Percentiles rank a stretch among this genome's conserved stretches.
These are phyloP conservation scores for Mus minutoides DNA, from an alignment of 2,797 vertebrate genomes.

Conservation along the genomic window DNA sequence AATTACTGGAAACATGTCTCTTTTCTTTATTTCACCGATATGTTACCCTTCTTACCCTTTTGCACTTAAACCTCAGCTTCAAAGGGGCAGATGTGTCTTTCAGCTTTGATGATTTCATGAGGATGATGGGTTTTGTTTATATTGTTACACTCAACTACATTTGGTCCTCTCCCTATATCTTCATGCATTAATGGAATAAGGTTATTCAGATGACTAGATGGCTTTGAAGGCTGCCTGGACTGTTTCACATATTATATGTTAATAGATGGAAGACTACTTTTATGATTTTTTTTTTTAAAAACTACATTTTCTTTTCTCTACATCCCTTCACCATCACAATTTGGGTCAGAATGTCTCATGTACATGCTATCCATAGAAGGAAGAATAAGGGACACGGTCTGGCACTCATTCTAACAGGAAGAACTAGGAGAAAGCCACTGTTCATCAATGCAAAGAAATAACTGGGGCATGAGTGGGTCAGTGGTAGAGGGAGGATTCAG, in stretches of 20 bases:
- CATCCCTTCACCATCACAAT: background rate
- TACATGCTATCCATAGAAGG: background rate
- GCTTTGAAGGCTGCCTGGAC: background rate
- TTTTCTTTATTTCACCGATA: slow-evolving; percentile 78
- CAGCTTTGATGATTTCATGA: slow-evolving; percentile 69
- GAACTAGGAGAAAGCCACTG: background rate
- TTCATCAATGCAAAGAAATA: background rate
- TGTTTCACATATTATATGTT: slow-evolving; percentile 1
- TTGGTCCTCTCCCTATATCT: background rate
- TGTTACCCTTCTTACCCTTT: slow-evolving; percentile 73
- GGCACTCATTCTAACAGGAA: background rate
- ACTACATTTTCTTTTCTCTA: background rate
- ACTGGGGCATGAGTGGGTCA: background rate
- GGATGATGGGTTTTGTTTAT: slow-evolving; percentile 57
- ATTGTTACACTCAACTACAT: slow-evolving; percentile 25
- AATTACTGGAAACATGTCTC: slow-evolving; percentile 80
- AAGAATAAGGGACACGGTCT: background rate
- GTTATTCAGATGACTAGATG: background rate
- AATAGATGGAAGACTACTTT: background rate
- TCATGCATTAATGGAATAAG: background rate
- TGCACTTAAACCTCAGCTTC: slow-evolving; percentile 74
- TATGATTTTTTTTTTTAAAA: background rate
- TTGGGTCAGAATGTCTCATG: background rate
- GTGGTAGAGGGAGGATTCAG: background rate
- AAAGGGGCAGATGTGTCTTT: slow-evolving; percentile 70